Percentiles rank a stretch among this genome's conserved stretches.
These are phyloP conservation scores for Cheilosia vulpina DNA, from an alignment of 2,888 invertebrate species.

Conservation along the genomic window DNA sequence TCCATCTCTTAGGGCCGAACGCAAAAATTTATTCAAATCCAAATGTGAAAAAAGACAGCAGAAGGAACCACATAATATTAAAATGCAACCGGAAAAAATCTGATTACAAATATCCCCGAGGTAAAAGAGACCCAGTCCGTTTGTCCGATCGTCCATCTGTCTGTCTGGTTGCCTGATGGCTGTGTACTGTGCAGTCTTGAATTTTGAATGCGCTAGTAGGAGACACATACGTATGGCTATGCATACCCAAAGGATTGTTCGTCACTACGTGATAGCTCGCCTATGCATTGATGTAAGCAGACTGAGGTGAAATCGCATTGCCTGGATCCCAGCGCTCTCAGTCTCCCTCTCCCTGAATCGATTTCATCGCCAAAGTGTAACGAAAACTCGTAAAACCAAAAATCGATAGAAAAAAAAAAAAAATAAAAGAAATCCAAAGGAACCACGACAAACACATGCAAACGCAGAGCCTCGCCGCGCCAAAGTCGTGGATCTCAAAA, in stretches of 20 bases:
- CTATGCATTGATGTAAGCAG: conserved; percentile 51
- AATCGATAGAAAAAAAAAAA: conserved; percentile 10
- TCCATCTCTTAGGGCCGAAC: conserved; percentile 16
- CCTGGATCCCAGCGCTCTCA: conserved; percentile 31
- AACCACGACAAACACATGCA: conserved; percentile 6
- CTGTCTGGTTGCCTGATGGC: conserved; percentile 30
- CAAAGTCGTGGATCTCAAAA: conserved; percentile 67
- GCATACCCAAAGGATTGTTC: conserved; percentile 34
- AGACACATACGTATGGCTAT: not conserved
- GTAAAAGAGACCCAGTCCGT: conserved; percentile 22
- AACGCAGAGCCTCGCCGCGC: conserved; percentile 20
- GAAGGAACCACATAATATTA: conserved; percentile 56
- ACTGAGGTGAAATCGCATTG: conserved; percentile 19
- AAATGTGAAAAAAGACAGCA: conserved; percentile 17
- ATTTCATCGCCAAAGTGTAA: conserved; percentile 59
- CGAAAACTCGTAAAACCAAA: conserved; percentile 50
- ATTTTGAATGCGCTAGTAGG: conserved; percentile 58
- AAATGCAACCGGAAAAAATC: conserved; percentile 74
- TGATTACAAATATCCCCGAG: conserved; percentile 69
- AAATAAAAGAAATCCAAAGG: conserved; percentile 20
- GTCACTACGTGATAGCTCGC: conserved; percentile 50
- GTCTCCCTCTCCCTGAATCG: conserved; percentile 48
- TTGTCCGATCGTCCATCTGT: conserved; percentile 37
- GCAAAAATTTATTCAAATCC: conserved; percentile 43
- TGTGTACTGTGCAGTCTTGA: conserved; percentile 52